Base-by-base conservation (phyloP, 1,140 invertebrate species). In the Panulirus ornatus region DNA sequence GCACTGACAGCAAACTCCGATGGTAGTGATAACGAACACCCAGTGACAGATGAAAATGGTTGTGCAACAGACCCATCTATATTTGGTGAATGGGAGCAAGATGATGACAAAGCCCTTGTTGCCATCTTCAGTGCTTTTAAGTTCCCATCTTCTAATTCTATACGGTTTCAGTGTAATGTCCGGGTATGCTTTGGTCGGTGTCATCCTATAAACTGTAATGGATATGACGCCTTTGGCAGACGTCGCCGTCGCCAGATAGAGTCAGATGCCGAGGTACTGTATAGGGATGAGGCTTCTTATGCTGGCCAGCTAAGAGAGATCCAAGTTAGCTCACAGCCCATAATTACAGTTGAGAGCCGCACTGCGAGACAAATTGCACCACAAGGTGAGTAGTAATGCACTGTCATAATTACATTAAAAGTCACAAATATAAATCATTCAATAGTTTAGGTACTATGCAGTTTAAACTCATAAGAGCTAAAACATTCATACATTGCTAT, bases 101-200 rank as follows among this genome's bases (percentile, higher is more conserved):
- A 97, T 93, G 95, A 96, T 6, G 97, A 97, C 93, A 92, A 92
- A 81, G 96, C 97, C 16, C 94, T 99, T 34, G 94, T 97, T 93
- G 97, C 97, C 63, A 96, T 96, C 90, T 98, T 99, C 93, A 98
- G 98, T 93, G 98, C 98, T 5, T 99, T 99, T 94, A 99, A 99
- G 93, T 99, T 99, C 95, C 98, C 98, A 0, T 97, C 97, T 90
- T 98, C 97, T 93, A 98, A 98, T 93, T 98, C 98, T 93, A 97
- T 99, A 92, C 95, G 97, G 94, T 99, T 99, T 97, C 97, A 98
- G 94, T 99, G 98, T 93, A 98, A 98, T 93, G 98, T 99, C 93
- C 95, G 98, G 71, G 97, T 99, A 5, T 99, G 98, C 95, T 99
- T 99, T 93, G 97, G 97, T 93, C 97, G 96, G 94, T 99, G 98